Conservation (phyloP, 2,797 vertebrate genomes). For the Pipistrellus nathusii region DNA sequence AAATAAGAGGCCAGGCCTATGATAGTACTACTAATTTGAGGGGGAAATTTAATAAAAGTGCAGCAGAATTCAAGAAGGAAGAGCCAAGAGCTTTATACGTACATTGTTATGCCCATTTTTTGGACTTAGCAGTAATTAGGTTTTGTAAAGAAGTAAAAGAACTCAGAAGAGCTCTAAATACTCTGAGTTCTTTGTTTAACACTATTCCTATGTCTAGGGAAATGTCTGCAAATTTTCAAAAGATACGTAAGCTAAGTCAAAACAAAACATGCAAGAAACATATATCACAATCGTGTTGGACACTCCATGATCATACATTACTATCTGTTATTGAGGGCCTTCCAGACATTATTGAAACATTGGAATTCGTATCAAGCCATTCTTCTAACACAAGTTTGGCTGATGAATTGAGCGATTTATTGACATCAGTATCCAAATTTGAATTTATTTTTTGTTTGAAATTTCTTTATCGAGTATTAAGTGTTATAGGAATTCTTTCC, state of each 20-base stretch:
- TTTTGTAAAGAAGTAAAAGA: conserved; percentile 83
- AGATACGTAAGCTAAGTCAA: conserved; percentile 73
- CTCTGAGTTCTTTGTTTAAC: conserved; percentile 68
- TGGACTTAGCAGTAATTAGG: conserved; percentile 77
- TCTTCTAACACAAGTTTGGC: conserved; percentile 61
- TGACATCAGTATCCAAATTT: conserved; percentile 77
- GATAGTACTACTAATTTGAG: conserved; percentile 69
- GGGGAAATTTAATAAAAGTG: conserved; percentile 74
- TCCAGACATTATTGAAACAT: conserved; percentile 73
- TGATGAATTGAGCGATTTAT: conserved; percentile 71
- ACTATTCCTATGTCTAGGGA: conserved; percentile 64
- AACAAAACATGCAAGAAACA: conserved; percentile 77
- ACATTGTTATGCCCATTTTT: conserved; percentile 78
- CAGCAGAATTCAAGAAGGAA: conserved; percentile 80
- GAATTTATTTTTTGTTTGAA: conserved; percentile 82
- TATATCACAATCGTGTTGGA: conserved; percentile 74
- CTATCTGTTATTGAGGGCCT: conserved; percentile 75
- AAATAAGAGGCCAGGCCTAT: conserved; percentile 79
- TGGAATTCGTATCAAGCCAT: conserved; percentile 34
- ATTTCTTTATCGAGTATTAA: conserved; percentile 79
- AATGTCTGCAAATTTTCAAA: conserved; percentile 69
- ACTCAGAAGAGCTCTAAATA: conserved; percentile 70
- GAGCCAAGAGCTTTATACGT: conserved; percentile 78
- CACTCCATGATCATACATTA: conserved; percentile 63
- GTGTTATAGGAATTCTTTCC: conserved; percentile 81